Base-by-base conservation (phyloP, 2,888 invertebrate species). In the Oscheius sp. region DNA sequence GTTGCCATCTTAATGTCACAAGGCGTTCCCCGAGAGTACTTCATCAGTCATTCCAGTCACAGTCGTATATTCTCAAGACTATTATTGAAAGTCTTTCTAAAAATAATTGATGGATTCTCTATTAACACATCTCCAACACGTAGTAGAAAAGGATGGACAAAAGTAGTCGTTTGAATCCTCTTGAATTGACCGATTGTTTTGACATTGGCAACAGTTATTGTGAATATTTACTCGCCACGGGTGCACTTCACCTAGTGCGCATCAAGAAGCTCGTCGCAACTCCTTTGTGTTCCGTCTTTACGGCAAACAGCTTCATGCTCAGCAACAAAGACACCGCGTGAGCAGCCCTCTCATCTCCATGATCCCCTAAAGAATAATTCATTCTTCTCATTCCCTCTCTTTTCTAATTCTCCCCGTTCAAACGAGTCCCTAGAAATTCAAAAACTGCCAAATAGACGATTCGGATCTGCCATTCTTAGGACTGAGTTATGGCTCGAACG, bases 1-100 rank as follows among this genome's bases (percentile, higher is more conserved):
- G 61, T 45, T 42, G 45, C 61, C 42, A 34, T 57, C 61, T 61
- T 45, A 61, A 61, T 61, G 61, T 45, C 61, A 61, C 15, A 46
- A 20, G 15, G 48, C 48, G 23, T 20, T 25, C 42, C 20, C 39
- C 50, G n/a, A 25, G 61, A 10, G n/a, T 20, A 33, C 39, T 57
- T 37, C 42, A 61, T 45, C 61, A 61, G 61, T 45, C 45, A 61
- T 45, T 29, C 34, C 27, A 25, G 37, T 55, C 55, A 34, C 20
- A 55, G 31, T 3, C 17, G 3, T 17, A 4, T 42, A 15, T 42
- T 6, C 4, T 42, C 12, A 15, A 3, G n/a, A n/a, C n/a, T n/a
- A n/a, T n/a, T 6, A 3, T 42, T 6, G 3, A 42, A 42, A n/a
- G 15, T 42, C 42, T 12, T n/a, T 4, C 42, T 12, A n/a, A n/a